Percentiles rank a stretch among this genome's conserved stretches.
Conservation (phyloP, 92 coral and sea anemone species). For the Virgularia gustaviana region DNA sequence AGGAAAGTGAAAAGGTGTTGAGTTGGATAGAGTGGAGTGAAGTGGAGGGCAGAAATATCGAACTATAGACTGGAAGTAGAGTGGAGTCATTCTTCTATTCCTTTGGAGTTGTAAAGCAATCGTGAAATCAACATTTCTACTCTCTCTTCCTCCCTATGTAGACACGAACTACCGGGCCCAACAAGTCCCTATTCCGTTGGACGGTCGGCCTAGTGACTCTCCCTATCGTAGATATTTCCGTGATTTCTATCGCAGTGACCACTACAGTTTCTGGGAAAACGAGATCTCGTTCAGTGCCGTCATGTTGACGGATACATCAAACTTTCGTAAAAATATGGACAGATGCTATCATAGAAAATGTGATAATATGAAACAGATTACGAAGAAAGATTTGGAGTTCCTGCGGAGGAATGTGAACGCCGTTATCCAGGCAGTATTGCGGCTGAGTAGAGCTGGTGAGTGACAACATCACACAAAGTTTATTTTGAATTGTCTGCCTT, state of each 20-base stretch:
- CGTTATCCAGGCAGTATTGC: conserved; percentile 37
- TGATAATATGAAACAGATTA: conserved; percentile 46
- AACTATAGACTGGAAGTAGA: no score
- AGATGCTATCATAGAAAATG: conserved; percentile 59
- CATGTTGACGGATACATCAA: conserved; percentile 62
- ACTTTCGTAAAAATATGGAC: conserved; percentile 55
- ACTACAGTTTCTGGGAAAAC: conserved; percentile 54
- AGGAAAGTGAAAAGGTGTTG: no score
- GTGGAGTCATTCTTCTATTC: no score
- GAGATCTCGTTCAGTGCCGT: conserved; percentile 48
- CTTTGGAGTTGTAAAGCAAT: no score
- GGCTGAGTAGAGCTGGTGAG: conserved; percentile 14
- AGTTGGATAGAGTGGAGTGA: no score
- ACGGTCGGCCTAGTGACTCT: conserved; percentile 2
- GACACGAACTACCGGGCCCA: conserved; percentile 14
- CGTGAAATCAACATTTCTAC: no score
- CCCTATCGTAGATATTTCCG: not conserved
- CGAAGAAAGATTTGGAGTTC: conserved; percentile 43
- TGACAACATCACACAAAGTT: no score
- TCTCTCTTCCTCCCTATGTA: not conserved
- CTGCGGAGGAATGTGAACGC: conserved; percentile 53
- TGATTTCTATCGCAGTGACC: conserved; percentile 59
- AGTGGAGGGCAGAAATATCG: no score
- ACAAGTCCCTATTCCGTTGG: conserved; percentile 24
- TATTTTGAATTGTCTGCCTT: no score